Evolutionary conservation across 1,140 invertebrate species (phyloP).

Genomic region (Samia ricini): DNA sequence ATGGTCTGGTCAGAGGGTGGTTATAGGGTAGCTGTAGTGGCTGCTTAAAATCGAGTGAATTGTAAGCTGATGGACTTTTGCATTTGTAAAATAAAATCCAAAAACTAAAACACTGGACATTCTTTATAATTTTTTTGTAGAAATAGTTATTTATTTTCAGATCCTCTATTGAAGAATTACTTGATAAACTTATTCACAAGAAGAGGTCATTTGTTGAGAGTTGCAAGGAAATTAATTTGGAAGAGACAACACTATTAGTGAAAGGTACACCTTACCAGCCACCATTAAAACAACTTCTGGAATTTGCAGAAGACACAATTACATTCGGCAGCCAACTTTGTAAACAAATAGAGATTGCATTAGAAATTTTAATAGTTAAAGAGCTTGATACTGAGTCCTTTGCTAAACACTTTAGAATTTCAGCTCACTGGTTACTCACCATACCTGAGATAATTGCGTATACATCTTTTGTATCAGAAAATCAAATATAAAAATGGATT

Average conservation of each 20-base stretch:
- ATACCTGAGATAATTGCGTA: slow-evolving; percentile 61
- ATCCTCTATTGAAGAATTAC: slow-evolving; percentile 45
- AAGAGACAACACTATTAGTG: slow-evolving; percentile 38
- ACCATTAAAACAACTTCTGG: slow-evolving; percentile 52
- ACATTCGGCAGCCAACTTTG: slow-evolving; percentile 56
- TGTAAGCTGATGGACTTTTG: too few relatives aligned
- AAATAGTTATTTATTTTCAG: slow-evolving; percentile 41
- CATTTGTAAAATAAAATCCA: too few relatives aligned
- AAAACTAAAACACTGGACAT: too few relatives aligned
- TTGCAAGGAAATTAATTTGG: slow-evolving; percentile 51
- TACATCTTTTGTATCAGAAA: slow-evolving; percentile 65
- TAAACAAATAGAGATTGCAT: slow-evolving; percentile 55
- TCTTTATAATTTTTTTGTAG: not conserved
- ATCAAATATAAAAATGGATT: slow-evolving; percentile 80
- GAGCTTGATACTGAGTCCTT: slow-evolving; percentile 40
- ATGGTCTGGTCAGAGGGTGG: too few relatives aligned
- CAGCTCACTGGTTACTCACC: slow-evolving; percentile 42
- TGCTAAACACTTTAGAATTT: slow-evolving; percentile 55
- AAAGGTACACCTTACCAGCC: slow-evolving; percentile 63
- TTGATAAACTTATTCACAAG: slow-evolving; percentile 57
- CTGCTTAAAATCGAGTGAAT: too few relatives aligned
- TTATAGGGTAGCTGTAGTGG: too few relatives aligned
- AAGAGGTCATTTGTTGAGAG: slow-evolving; percentile 44
- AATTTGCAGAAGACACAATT: slow-evolving; percentile 56
- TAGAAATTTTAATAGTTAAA: slow-evolving; percentile 45